Evolutionary conservation across 2,888 invertebrate genomes (phyloP), one percentile per base, ranked within the genome.

Genomic region (Trichacis sp.): DNA sequence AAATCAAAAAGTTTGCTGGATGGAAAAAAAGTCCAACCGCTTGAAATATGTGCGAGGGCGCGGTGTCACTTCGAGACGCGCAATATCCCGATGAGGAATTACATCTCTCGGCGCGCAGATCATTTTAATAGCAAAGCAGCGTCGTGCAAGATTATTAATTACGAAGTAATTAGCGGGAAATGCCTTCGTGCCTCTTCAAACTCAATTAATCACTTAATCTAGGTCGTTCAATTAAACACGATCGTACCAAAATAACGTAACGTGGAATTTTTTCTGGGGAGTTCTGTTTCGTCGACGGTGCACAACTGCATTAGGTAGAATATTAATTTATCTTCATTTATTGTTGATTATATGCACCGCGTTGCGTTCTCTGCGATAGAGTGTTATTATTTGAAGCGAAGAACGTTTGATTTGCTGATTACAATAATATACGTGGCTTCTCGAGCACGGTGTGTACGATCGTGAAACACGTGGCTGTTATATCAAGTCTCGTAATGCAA

Each of bases 401-500:
- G 12, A 29, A 24, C 29, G 24, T 24, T 24, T 4, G 24, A 43
- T 43, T 43, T 19, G 8, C 43, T 11, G 18, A 43, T 19, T 43
- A 43, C 18, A 43, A 43, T 43, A 18, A 43, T 43, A 43, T 43
- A 43, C 15, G 19, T 43, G 2, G 9, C 15, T 43, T 19, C 43
- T 43, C 17, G 19, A 43, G 43, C 19, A 11, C 19, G 17, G 12
- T 43, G 19, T 40, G 14, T 15, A 40, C 14, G 40, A 40, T 40
- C 15, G 14, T 14, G 14, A 15, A 12, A 40, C 43, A 18, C 43
- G 18, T 43, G 19, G 43, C 12, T 43, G 19, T 4, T 43, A 43
- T 19, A 43, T 43, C n/a, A 43, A 43, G 43, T 15, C 3, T 17
- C 24, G 3, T n/a, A n/a, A n/a, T n/a, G n/a, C n/a, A n/a, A n/a